Percentiles rank a stretch among this genome's conserved stretches.
Conservation (phyloP, 2,113 vertebrate genomes). For the Alces alces region DNA sequence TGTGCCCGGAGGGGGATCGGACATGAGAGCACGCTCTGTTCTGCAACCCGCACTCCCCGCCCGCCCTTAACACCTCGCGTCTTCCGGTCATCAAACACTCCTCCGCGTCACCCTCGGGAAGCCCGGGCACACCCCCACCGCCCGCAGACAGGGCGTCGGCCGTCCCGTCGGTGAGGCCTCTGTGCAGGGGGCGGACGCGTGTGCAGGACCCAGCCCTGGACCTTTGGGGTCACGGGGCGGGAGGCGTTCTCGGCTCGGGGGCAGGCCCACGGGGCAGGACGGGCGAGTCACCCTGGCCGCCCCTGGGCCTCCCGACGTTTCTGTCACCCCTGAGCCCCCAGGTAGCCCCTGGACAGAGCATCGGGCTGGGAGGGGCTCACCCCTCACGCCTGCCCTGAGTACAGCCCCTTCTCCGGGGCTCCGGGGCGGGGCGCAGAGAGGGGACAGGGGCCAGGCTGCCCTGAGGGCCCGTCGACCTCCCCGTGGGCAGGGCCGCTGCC, state of each 20-base stretch:
- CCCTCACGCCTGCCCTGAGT: neutral
- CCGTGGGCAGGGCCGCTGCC: rapidly evolving
- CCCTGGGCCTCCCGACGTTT: neutral
- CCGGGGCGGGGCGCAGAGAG: rapidly evolving
- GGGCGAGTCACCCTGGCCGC: neutral
- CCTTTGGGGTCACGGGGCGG: neutral
- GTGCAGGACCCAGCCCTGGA: neutral
- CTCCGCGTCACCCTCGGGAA: neutral
- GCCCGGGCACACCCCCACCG: rapidly evolving
- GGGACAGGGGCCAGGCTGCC: neutral
- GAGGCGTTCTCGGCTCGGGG: neutral
- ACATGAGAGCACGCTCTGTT: neutral
- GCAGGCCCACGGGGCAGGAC: neutral
- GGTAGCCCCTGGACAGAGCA: neutral
- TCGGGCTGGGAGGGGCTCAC: neutral
- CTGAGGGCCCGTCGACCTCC: neutral
- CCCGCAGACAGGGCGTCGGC: rapidly evolving
- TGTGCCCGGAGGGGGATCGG: neutral
- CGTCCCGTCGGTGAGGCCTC: neutral
- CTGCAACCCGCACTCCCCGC: rapidly evolving
- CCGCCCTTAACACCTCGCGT: no score
- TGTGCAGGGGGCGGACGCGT: neutral
- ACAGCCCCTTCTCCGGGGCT: neutral
- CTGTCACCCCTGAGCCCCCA: neutral
- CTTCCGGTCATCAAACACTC: neutral